Conservation (phyloP, 1,140 invertebrate species). For the Drosophila pectinifera region DNA sequence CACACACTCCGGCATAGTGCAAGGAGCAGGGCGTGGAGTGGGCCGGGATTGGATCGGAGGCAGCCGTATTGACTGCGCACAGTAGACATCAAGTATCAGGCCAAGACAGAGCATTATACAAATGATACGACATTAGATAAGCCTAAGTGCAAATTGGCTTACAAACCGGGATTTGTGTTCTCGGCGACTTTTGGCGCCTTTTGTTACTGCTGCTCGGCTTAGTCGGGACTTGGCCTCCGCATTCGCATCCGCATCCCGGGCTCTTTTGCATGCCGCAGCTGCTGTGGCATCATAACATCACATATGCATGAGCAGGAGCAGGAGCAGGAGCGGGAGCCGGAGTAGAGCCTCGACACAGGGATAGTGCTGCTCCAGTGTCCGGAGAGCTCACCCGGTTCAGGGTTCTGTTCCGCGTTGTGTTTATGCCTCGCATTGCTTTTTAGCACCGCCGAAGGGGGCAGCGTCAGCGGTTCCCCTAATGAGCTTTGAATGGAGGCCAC, state of each 20-base stretch:
- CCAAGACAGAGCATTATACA: slow-evolving; percentile 83
- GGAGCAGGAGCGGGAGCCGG: neutral
- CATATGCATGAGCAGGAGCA: slow-evolving; percentile 33
- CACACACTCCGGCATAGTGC: slow-evolving; percentile 47
- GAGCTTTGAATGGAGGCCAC: slow-evolving; percentile 25
- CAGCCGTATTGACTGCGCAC: slow-evolving; percentile 50
- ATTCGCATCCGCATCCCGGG: neutral
- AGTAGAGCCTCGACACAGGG: slow-evolving; percentile 1
- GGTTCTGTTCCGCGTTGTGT: no score
- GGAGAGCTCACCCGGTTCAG: slow-evolving; percentile 15
- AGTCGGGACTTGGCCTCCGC: slow-evolving; percentile 3
- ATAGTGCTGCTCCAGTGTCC: slow-evolving; percentile 26
- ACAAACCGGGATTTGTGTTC: slow-evolving; percentile 84
- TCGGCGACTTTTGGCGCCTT: slow-evolving; percentile 13
- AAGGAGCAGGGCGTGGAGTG: neutral
- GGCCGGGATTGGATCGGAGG: neutral
- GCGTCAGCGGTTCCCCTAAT: slow-evolving; percentile 20
- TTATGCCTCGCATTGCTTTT: slow-evolving; percentile 62
- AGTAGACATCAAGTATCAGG: slow-evolving; percentile 78
- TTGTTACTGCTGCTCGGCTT: slow-evolving; percentile 26
- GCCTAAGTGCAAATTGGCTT: slow-evolving; percentile 85
- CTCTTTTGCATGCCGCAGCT: slow-evolving; percentile 37
- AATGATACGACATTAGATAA: slow-evolving; percentile 85
- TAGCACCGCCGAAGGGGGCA: slow-evolving; percentile 23
- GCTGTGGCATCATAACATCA: slow-evolving; percentile 23